A percentile compares a stretch with the other conserved stretches of the same genome.
Conservation (phyloP, 2,797 vertebrate species). For the Borostomias antarcticus region DNA sequence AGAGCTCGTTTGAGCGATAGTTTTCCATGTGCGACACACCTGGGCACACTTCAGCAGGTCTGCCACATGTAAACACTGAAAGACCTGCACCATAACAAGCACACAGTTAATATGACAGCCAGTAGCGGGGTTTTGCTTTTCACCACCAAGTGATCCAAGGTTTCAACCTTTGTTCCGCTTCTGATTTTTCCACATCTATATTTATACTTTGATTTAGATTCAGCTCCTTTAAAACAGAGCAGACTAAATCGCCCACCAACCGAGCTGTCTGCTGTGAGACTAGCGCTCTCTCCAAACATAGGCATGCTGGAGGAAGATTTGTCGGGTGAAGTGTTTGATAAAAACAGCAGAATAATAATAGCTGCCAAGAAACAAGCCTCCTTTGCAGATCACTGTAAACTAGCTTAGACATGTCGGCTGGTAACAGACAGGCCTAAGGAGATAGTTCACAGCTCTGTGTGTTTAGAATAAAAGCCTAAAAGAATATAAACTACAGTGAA, state of each 20-base stretch:
- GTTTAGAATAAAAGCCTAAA: background rate
- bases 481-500: background rate
- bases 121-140: background rate
- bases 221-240: background rate
- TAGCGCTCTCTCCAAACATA: conserved; percentile 59
- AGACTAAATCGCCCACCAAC: conserved; percentile 10
- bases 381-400: conserved; percentile 21
- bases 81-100: conserved; percentile 60
- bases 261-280: conserved; percentile 22
- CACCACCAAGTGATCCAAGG: background rate
- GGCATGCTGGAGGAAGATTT: conserved; percentile 47
- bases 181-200: conserved; percentile 3
- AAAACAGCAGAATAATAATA: conserved; percentile 42
- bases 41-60: conserved; percentile 68
- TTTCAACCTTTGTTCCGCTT: background rate
- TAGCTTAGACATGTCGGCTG: conserved; percentile 42
- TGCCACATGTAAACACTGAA: conserved; percentile 61
- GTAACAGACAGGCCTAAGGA: conserved; percentile 4
- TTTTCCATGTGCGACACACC: conserved; percentile 69
- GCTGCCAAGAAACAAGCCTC: conserved; percentile 16
- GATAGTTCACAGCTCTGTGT: conserved; percentile 1
- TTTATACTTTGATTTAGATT: background rate
- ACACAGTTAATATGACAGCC: background rate
- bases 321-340: conserved; percentile 34
- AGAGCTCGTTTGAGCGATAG: conserved; percentile 56